Conservation (phyloP, 2,797 vertebrate genomes). For the Enoplosus armatus region DNA sequence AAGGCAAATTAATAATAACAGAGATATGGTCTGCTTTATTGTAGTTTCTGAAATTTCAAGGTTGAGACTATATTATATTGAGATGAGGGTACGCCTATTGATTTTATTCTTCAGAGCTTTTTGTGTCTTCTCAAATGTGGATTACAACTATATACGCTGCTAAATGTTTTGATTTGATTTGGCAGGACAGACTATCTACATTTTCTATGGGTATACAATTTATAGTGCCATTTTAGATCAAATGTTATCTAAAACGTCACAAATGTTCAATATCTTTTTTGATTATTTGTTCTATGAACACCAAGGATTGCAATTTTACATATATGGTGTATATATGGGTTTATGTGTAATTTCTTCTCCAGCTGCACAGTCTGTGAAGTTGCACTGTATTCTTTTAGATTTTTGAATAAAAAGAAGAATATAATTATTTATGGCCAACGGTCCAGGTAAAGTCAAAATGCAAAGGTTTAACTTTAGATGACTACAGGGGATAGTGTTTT, state of each 20-base stretch:
- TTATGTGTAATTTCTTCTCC: neutral
- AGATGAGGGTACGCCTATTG: neutral
- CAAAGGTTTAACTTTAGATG: neutral
- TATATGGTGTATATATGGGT: neutral
- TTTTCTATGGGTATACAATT: no score
- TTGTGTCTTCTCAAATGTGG: neutral
- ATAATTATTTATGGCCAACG: neutral
- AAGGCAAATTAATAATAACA: neutral
- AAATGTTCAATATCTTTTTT: neutral
- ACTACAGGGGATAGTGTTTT: no score
- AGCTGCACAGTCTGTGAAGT: neutral
- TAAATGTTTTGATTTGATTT: no score
- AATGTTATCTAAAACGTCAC: neutral
- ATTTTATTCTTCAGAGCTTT: neutral
- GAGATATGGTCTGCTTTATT: neutral
- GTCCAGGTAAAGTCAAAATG: neutral
- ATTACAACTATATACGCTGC: neutral
- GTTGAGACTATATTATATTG: neutral
- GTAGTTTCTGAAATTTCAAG: neutral
- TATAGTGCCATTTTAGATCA: neutral
- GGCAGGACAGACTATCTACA: neutral
- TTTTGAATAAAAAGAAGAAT: neutral
- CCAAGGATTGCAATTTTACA: neutral
- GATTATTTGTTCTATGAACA: neutral
- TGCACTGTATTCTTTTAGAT: neutral